Conservation (phyloP, 2,888 invertebrate species). For the Trachelus tabidus region DNA sequence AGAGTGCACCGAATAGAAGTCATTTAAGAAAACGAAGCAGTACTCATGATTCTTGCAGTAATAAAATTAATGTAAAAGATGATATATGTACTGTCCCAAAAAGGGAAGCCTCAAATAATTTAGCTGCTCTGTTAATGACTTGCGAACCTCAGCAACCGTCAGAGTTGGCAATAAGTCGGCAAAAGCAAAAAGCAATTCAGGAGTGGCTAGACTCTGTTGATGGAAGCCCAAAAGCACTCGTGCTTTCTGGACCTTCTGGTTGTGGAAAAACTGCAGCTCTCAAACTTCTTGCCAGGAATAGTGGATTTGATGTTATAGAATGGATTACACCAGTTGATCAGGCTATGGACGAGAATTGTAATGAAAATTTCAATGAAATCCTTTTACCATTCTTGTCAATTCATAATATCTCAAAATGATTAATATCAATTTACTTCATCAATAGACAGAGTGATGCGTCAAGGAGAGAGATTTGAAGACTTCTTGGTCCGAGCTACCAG, state of each 20-base stretch:
- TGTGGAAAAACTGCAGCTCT: slow-evolving; percentile 85
- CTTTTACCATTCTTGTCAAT: neutral
- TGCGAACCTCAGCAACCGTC: slow-evolving; percentile 49
- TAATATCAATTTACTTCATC: neutral
- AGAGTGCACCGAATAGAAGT: neutral
- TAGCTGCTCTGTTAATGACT: slow-evolving; percentile 45
- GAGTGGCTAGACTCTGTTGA: slow-evolving; percentile 46
- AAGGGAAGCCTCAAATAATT: slow-evolving; percentile 32
- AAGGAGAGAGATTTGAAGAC: slow-evolving; percentile 78
- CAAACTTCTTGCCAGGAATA: slow-evolving; percentile 73
- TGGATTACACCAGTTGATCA: slow-evolving; percentile 87
- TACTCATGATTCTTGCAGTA: neutral
- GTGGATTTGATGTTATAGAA: slow-evolving; percentile 75
- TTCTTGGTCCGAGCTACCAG: slow-evolving; percentile 83
- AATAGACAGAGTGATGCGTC: slow-evolving; percentile 63
- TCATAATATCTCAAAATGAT: neutral
- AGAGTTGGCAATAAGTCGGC: slow-evolving; percentile 55
- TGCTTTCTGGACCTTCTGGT: slow-evolving; percentile 87
- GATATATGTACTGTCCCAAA: slow-evolving; percentile 6
- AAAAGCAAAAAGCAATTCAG: slow-evolving; percentile 57
- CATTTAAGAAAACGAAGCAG: neutral
- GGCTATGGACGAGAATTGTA: slow-evolving; percentile 69
- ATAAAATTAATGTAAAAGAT: neutral
- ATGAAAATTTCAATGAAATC: slow-evolving; percentile 13
- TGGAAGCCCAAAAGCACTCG: slow-evolving; percentile 63